These are phyloP conservation scores for Montipora foliosa DNA, from an alignment of 64 coral and sea anemone species.

Conservation along the genomic window DNA sequence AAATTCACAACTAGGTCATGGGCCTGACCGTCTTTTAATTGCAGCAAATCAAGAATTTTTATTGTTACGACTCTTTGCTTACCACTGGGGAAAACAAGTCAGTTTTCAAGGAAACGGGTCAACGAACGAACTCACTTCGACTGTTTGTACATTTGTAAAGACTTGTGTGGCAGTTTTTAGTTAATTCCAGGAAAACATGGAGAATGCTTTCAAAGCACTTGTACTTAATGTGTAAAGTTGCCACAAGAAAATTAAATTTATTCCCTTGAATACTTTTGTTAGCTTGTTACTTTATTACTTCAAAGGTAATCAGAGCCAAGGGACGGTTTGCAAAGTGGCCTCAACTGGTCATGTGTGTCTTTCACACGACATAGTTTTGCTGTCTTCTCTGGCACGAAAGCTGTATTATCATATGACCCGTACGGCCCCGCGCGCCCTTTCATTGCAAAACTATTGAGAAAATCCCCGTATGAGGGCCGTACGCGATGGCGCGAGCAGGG, in stretches of 20 bases:
- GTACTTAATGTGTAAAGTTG: slow-evolving; percentile 10
- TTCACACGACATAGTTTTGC: too few relatives aligned
- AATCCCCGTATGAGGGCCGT: too few relatives aligned
- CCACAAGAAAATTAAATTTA: slow-evolving; percentile 21
- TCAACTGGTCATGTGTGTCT: too few relatives aligned
- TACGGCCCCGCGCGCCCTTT: too few relatives aligned
- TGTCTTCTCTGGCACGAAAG: too few relatives aligned
- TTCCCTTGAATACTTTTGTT: not conserved
- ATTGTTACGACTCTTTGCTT: not conserved
- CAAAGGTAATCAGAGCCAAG: too few relatives aligned
- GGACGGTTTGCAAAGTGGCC: too few relatives aligned
- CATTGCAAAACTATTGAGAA: too few relatives aligned
- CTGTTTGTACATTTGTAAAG: slow-evolving; percentile 57
- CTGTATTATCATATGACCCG: too few relatives aligned
- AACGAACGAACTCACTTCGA: not conserved
- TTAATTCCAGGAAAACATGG: not conserved
- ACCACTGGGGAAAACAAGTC: not conserved
- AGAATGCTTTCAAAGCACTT: slow-evolving; percentile 35
- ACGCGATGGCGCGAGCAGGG: too few relatives aligned
- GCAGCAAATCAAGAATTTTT: slow-evolving; percentile 8
- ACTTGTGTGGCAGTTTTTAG: slow-evolving; percentile 29
- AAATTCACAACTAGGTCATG: slow-evolving; percentile 92
- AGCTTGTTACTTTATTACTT: not conserved
- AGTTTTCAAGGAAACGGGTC: not conserved
- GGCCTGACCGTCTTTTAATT: not conserved